Evolutionary conservation across 2,797 vertebrate genomes (phyloP), one percentile per base, ranked within the genome.

Genomic region (Pogoniulus pusillus): DNA sequence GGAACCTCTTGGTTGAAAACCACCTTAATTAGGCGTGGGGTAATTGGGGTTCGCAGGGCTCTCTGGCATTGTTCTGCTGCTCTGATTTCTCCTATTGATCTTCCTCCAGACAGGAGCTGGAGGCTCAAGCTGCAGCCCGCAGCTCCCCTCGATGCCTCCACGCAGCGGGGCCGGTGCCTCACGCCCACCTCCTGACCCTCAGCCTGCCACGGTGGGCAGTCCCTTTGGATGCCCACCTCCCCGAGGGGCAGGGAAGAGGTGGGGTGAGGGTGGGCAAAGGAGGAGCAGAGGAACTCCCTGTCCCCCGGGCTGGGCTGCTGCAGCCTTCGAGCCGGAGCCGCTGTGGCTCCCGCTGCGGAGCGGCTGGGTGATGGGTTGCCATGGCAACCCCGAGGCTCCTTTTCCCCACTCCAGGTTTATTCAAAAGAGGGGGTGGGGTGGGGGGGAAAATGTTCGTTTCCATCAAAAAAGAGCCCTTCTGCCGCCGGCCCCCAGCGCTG

Each of bases 361-460:
- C n/a, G 5, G 91, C 69, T 91, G 93, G 9, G 76, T 2, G 39
- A 87, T 66, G 87, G 60, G 96, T 96, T 96, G 94, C 96, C 93
- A 96, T 96, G 95, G 96, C 78, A 96, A 96, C 96, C 87, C 81
- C 78, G 20, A 64, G 90, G 91, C 93, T 95, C 65, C 0, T 84
- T 84, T n/a, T 94, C 87, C 84, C 78, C 27, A 8, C 59, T 68
- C 94, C 58, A 76, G 54, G 84, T 59, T 90, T 91, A 90, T 91
- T 86, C 87, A 88, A 94, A 96, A 91, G n/a, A n/a, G n/a, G n/a
- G n/a, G n/a, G n/a, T n/a, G n/a, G n/a, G n/a, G n/a, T n/a, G n/a
- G n/a, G 85, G 5, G 6, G 91, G 75, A 30, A 76, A 71, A 71
- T 55, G 95, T 95, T 85, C 20, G 3, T 90, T 93, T 71, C 90